phyloP scores from a whole-genome alignment of 2,113 vertebrate species.

The Cyprinus carpio region DNA sequence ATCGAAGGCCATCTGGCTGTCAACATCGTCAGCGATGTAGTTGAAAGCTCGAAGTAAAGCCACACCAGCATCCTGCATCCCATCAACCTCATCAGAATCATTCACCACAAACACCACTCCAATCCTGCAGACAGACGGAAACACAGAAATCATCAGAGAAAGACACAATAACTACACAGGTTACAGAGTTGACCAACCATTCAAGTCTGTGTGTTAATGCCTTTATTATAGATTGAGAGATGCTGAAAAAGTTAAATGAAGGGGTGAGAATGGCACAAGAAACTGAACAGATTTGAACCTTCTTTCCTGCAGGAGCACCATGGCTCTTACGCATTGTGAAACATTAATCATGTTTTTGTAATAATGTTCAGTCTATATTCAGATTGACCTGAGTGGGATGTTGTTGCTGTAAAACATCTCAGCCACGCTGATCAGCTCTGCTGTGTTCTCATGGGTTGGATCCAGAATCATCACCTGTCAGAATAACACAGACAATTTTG shows the following conservation, averaged over 20 bases:
- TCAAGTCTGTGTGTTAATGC: neutral
- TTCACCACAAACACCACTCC: slow-evolving; percentile 94
- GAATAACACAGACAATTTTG: neutral
- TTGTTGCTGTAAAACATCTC: slow-evolving; percentile 98
- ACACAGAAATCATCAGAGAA: neutral
- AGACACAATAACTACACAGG: neutral
- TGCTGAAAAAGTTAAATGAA: neutral
- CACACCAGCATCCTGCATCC: slow-evolving; percentile 89
- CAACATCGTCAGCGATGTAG: slow-evolving; percentile 88
- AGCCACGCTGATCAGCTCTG: slow-evolving; percentile 87
- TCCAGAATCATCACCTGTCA: slow-evolving; percentile 90
- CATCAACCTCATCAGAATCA: slow-evolving; percentile 86
- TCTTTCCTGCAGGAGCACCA: neutral
- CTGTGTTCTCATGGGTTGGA: slow-evolving; percentile 82
- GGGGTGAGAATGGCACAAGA: neutral
- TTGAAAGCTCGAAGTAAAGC: slow-evolving; percentile 91
- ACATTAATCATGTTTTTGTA: neutral
- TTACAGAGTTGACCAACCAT: neutral
- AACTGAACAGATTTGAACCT: neutral
- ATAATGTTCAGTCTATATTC: neutral
- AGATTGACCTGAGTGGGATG: slow-evolving; percentile 88
- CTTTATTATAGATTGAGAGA: neutral
- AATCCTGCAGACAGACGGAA: slow-evolving; percentile 69
- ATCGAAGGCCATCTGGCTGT: slow-evolving; percentile 89
- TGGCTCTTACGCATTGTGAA: neutral